Conservation (phyloP, 2,888 invertebrate species). For the Fragum whitleyi region DNA sequence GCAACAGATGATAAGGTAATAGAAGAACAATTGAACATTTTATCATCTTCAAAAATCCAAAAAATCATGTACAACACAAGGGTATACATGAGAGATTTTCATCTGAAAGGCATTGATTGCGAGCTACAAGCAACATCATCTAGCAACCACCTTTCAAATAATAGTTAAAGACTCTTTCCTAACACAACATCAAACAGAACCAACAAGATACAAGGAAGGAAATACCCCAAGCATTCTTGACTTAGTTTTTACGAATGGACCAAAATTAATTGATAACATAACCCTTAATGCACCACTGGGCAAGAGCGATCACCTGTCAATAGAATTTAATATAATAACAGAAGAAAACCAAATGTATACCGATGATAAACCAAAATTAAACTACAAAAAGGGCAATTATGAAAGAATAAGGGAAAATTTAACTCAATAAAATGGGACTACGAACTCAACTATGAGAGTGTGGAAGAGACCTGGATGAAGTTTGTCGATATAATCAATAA, state of each 20-base stretch:
- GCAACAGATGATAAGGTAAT: not conserved
- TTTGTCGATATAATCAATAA: no score
- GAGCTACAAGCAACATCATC: not conserved
- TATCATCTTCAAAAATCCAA: not conserved
- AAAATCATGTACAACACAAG: not conserved
- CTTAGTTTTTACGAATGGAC: not conserved
- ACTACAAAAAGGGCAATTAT: no score
- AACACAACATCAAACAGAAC: not conserved
- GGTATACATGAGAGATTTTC: not conserved
- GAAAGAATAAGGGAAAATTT: no score
- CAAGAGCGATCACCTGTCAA: not conserved
- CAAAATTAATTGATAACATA: not conserved
- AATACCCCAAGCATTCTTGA: not conserved
- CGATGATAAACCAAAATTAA: not conserved
- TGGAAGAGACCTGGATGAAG: no score
- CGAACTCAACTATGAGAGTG: no score
- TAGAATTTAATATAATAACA: not conserved
- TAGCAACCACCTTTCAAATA: no score
- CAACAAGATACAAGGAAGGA: not conserved
- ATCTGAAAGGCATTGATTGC: no score
- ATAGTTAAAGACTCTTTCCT: not conserved
- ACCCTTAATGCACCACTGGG: constrained; percentile 10
- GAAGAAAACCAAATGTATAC: not conserved
- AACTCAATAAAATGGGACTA: no score
- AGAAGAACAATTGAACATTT: not conserved